A percentile compares a stretch with the other conserved stretches of the same genome.
These are phyloP conservation scores for Trichoplusia ni DNA, from an alignment of 1,140 invertebrate genomes.

Conservation along the genomic window DNA sequence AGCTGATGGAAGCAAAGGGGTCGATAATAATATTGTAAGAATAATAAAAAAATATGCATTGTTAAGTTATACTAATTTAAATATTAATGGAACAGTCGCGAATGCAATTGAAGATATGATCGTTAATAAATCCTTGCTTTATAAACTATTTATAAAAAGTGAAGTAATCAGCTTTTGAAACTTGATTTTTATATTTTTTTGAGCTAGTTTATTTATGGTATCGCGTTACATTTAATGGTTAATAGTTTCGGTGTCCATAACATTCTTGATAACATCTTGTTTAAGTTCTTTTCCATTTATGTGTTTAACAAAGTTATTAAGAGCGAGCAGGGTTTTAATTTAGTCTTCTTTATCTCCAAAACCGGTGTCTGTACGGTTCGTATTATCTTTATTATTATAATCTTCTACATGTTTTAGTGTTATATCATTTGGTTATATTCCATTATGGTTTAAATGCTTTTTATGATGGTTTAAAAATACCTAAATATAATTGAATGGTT, in stretches of 20 bases:
- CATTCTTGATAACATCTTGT: slow-evolving; percentile 28
- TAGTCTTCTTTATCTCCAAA: slow-evolving; percentile 11
- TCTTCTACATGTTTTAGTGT: background rate
- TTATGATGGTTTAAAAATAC: background rate
- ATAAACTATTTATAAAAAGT: no score
- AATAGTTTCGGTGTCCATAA: slow-evolving; percentile 9
- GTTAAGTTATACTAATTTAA: no score
- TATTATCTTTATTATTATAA: slow-evolving; percentile 13
- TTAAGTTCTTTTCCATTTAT: background rate
- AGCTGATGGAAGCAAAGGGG: no score
- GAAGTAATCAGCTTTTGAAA: no score
- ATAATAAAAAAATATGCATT: no score
- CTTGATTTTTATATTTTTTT: no score
- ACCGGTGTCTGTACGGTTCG: background rate
- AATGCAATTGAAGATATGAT: no score
- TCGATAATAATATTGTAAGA: no score
- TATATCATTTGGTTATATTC: background rate
- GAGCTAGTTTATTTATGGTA: slow-evolving; percentile 27
- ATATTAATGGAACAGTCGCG: no score
- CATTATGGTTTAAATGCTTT: background rate
- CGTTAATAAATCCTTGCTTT: no score
- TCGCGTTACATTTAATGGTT: slow-evolving; percentile 26
- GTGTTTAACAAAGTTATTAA: slow-evolving; percentile 9
- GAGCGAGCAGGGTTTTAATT: slow-evolving; percentile 11
- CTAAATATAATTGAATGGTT: background rate